phyloP scores from a whole-genome alignment of 2,797 vertebrate genomes.

The Antennarius maculatus region DNA sequence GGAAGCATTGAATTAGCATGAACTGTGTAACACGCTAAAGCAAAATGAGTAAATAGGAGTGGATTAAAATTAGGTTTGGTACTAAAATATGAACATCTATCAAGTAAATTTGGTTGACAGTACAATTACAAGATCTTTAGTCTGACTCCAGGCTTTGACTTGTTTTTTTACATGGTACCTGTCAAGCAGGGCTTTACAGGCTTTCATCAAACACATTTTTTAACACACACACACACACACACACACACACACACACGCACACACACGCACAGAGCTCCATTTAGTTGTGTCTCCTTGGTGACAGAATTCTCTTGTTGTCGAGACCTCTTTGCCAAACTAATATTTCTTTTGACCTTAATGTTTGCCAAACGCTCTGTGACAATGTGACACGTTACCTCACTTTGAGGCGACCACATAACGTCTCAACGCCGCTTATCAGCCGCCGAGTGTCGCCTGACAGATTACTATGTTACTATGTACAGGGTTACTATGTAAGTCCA shows the following conservation, averaged over 20 bases:
- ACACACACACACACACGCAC: slow-evolving; percentile 21
- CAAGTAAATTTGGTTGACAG: too few species aligned
- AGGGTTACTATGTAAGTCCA: slow-evolving; percentile 52
- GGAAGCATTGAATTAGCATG: too few species aligned
- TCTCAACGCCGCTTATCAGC: slow-evolving; percentile 49
- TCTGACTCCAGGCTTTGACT: too few species aligned
- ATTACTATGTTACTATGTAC: too few species aligned
- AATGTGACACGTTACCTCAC: slow-evolving; percentile 55
- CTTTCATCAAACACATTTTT: too few species aligned
- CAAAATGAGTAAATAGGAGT: too few species aligned
- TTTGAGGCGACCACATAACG: slow-evolving; percentile 50
- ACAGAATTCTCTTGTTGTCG: slow-evolving; percentile 60
- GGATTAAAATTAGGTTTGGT: too few species aligned
- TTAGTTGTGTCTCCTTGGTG: slow-evolving; percentile 56
- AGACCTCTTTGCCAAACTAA: slow-evolving; percentile 69
- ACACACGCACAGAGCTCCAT: slow-evolving; percentile 34
- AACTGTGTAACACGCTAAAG: too few species aligned
- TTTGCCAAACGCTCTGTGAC: slow-evolving; percentile 55
- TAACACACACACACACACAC: background rate
- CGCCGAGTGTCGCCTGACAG: slow-evolving; percentile 41
- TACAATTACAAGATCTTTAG: too few species aligned
- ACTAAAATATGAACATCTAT: too few species aligned
- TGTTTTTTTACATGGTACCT: too few species aligned
- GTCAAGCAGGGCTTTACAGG: too few species aligned
- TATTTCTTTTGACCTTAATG: slow-evolving; percentile 72